phyloP scores from a whole-genome alignment of 2,797 vertebrate genomes.

The Strix occidentalis region DNA sequence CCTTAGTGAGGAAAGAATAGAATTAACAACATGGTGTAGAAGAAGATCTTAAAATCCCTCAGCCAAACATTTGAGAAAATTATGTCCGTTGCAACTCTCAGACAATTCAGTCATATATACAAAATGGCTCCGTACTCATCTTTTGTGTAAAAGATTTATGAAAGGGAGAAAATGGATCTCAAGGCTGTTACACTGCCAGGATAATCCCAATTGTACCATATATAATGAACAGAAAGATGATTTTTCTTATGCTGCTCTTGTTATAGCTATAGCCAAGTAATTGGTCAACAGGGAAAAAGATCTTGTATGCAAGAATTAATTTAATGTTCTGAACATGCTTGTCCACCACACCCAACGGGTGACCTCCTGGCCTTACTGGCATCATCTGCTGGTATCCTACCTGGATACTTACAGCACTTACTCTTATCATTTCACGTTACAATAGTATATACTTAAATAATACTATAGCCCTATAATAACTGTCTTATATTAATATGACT shows the following conservation, averaged over 20 bases:
- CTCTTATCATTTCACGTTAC: not conserved
- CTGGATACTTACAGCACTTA: fast-evolving
- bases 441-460: not conserved
- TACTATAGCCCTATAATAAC: not conserved
- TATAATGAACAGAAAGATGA: not conserved
- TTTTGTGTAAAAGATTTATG: not conserved
- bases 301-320: not conserved
- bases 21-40: not conserved
- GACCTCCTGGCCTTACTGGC: not conserved
- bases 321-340: not conserved
- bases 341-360: not conserved
- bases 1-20: not conserved
- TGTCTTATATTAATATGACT: not conserved
- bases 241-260: not conserved
- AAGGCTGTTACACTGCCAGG: not conserved
- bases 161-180: not conserved
- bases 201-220: not conserved
- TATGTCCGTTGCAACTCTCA: not conserved
- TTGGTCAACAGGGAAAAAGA: not conserved
- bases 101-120: not conserved
- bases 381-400: no score
- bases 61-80: not conserved
- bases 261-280: not conserved
- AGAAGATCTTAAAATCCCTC: not conserved
- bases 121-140: not conserved